phyloP scores from a whole-genome alignment of 1,140 invertebrate species.

The Panulirus ornatus region DNA sequence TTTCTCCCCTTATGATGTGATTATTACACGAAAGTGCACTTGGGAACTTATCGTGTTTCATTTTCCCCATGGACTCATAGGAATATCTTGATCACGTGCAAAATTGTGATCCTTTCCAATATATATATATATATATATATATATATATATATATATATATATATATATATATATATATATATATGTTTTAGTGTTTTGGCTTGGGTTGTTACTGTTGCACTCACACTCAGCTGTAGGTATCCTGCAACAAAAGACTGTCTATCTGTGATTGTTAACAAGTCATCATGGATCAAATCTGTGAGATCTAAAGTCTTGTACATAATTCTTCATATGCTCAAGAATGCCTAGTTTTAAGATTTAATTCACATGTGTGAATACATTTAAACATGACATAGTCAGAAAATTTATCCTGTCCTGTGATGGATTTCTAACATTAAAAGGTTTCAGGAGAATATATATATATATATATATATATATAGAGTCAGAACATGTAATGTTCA shows the following conservation, averaged over 20 bases:
- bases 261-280: conserved; percentile 56
- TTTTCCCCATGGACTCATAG: too few relatives aligned
- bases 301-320: conserved; percentile 50
- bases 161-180: too few relatives aligned
- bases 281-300: conserved; percentile 65
- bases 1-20: too few relatives aligned
- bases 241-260: conserved; percentile 50
- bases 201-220: neutral
- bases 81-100: too few relatives aligned
- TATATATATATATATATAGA: too few relatives aligned
- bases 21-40: too few relatives aligned
- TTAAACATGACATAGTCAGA: conserved; percentile 37
- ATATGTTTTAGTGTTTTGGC: neutral
- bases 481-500: too few relatives aligned
- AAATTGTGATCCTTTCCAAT: too few relatives aligned
- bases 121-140: too few relatives aligned
- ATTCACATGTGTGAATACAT: conserved; percentile 37
- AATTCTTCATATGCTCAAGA: conserved; percentile 58
- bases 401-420: conserved; percentile 14
- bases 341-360: conserved; percentile 36
- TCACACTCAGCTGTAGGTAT: neutral
- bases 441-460: conserved; percentile 14
- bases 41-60: too few relatives aligned
- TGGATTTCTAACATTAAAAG: conserved; percentile 10
- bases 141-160: too few relatives aligned